Conservation (phyloP, 1,140 invertebrate species). For the Thereuonema tuberculata region DNA sequence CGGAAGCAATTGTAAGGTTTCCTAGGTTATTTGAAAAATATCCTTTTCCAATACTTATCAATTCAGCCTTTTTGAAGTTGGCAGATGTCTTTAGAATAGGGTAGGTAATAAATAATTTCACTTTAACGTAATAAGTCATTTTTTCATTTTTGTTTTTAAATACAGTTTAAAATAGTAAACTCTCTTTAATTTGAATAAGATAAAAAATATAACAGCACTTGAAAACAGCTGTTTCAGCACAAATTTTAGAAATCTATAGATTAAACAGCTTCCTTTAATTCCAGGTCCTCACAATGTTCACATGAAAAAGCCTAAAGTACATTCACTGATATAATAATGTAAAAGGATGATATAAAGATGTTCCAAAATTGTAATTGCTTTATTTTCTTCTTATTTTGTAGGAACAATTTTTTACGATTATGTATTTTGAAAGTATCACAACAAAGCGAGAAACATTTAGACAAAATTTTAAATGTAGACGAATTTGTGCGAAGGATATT, state of each 20-base stretch:
- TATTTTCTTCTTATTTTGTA: slow-evolving; percentile 26
- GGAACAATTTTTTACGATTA: slow-evolving; percentile 76
- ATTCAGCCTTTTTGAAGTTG: slow-evolving; percentile 86
- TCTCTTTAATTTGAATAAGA: too few relatives aligned
- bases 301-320: too few relatives aligned
- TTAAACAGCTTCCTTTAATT: too few relatives aligned
- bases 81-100: slow-evolving; percentile 87
- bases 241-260: too few relatives aligned
- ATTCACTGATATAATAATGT: neutral
- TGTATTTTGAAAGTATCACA: slow-evolving; percentile 89
- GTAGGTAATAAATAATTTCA: too few relatives aligned
- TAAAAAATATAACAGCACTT: too few relatives aligned
- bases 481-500: slow-evolving; percentile 88
- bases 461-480: slow-evolving; percentile 92
- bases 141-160: too few relatives aligned
- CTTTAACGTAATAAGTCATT: too few relatives aligned
- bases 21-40: slow-evolving; percentile 90
- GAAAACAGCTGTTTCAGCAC: too few relatives aligned
- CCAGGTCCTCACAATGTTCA: too few relatives aligned
- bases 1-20: slow-evolving; percentile 89
- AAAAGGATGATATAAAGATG: neutral
- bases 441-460: slow-evolving; percentile 88
- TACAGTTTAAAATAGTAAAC: too few relatives aligned
- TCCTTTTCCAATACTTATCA: slow-evolving; percentile 94
- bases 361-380: slow-evolving; percentile 3